These are phyloP conservation scores for Lymantria monacha DNA, from an alignment of 2,888 invertebrate species.

Conservation along the genomic window DNA sequence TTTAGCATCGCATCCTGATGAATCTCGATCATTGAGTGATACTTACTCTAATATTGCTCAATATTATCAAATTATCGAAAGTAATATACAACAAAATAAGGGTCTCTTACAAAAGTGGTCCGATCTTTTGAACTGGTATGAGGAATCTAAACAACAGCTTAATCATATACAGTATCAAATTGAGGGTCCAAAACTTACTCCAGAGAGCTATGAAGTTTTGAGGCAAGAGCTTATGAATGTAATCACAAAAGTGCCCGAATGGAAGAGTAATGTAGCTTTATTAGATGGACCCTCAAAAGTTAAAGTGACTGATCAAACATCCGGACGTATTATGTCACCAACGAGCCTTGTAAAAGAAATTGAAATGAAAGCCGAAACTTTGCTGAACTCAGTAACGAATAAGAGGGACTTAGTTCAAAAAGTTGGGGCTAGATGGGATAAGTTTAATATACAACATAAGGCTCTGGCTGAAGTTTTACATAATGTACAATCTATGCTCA, in stretches of 20 bases:
- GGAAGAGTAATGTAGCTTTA: constrained; percentile 86
- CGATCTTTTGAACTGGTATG: constrained; percentile 90
- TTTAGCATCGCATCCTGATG: constrained; percentile 86
- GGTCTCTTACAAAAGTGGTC: constrained; percentile 90
- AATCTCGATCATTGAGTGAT: constrained; percentile 87
- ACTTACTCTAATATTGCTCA: constrained; percentile 89
- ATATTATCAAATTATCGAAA: constrained; percentile 89
- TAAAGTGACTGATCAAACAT: constrained; percentile 86
- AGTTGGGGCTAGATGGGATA: constrained; percentile 88
- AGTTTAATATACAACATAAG: constrained; percentile 88
- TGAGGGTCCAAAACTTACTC: constrained; percentile 87
- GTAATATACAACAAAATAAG: constrained; percentile 88
- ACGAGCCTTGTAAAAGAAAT: constrained; percentile 87
- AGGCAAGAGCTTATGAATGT: constrained; percentile 87
- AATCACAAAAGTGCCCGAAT: constrained; percentile 84
- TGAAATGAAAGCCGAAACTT: constrained; percentile 85
- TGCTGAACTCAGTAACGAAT: constrained; percentile 85
- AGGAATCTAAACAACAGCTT: constrained; percentile 89
- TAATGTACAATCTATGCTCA: constrained; percentile 79
- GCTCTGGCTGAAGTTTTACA: constrained; percentile 85
- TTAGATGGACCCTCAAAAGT: constrained; percentile 87
- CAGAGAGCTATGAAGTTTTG: constrained; percentile 86
- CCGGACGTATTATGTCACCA: constrained; percentile 88
- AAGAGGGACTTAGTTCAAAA: constrained; percentile 87
- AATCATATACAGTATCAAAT: constrained; percentile 91